Base-by-base conservation (phyloP, 1,140 invertebrate genomes). In the Capitella teleta region DNA sequence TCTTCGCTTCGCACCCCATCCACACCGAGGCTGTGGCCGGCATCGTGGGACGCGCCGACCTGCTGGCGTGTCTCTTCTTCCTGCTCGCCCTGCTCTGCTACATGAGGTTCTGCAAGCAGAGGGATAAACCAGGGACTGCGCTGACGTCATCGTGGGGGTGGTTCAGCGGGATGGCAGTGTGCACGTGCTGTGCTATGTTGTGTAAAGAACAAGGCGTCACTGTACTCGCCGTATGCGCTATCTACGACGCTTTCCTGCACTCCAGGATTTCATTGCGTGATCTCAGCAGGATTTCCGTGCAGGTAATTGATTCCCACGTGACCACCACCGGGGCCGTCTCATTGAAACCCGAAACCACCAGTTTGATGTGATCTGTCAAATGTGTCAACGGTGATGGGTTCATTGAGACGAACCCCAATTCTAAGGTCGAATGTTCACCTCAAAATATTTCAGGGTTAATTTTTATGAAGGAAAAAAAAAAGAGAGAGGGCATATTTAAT, bases 151-250 rank as follows among this genome's bases (percentile, higher is more conserved):
- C 30, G 23, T 60, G 59, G 37, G 14, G 53, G 34, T 62, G 44
- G 47, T 49, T 61, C 41, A 32, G 52, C 1, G 45, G 47, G 16
- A 57, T 57, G 6, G 56, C 54, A 19, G 12, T 64, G 5, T 58
- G 60, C 19, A 59, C 64, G n/a, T 57, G 59, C 18, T 58, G 61
- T 5, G 60, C 64, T 37, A 60, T 69, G 61, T 49, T 71, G 47
- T 62, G 61, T 25, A 71, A 71, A 47, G 92, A 96, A 72, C 90
- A 89, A 14, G 91, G 88, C 18, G 80, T 94, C 51, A 92, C 87
- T 40, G 87, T 91, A 14, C 70, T 95, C 54, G 81, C 82, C n/a
- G 79, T 92, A 24, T 92, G 87, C 72, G 81, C 83, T 49, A 73
- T 87, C 18, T 91, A 89, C 73, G 81, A 85, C 59, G 60, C 83